Evolutionary conservation across 2,888 invertebrate genomes (phyloP), one percentile per base, ranked within the genome.

Genomic region (Stenichneumon culpator): DNA sequence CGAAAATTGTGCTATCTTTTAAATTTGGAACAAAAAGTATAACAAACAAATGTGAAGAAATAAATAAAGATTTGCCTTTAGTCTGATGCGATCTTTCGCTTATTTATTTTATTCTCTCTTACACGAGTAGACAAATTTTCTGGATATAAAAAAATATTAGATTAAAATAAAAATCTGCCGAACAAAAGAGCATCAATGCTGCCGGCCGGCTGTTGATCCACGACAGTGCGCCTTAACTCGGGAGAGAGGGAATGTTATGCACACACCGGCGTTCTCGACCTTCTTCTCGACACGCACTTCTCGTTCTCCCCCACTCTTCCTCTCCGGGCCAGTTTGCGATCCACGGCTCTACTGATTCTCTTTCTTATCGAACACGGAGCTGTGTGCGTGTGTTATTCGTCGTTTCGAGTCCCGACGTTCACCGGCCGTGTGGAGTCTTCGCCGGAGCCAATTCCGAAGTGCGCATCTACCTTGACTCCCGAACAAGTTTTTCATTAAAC

Each of bases 281-380:
- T 82, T 85, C 75, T 39, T 39, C 39, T 39, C 47, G 14, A 57
- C 79, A 75, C 70, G 67, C 14, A 70, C 50, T 36, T 52, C 39
- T 50, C 60, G 22, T 28, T 54, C 52, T 63, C 63, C 44, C 47
- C 69, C 68, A 22, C 78, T 36, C 68, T 22, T 0, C 2, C 3
- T 25, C 68, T 67, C 39, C 79, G 14, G 73, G 47, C 44, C 50
- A 72, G 60, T 63, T 16, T 73, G 54, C 50, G 72, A 72, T 72
- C 28, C 9, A 11, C 74, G 67, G 79, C 67, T 47, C 60, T n/a
- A 70, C 60, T 5, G n/a, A 73, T 82, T 78, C 54, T 79, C n/a
- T 74, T 65, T 82, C 84, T 85, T 85, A 85, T 82, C 84, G 84
- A 72, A 63, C 6, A 14, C 28, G 39, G 52, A 6, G 44, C 39